These are phyloP conservation scores for Netelia virgata DNA, from an alignment of 2,888 invertebrate genomes.

Conservation along the genomic window DNA sequence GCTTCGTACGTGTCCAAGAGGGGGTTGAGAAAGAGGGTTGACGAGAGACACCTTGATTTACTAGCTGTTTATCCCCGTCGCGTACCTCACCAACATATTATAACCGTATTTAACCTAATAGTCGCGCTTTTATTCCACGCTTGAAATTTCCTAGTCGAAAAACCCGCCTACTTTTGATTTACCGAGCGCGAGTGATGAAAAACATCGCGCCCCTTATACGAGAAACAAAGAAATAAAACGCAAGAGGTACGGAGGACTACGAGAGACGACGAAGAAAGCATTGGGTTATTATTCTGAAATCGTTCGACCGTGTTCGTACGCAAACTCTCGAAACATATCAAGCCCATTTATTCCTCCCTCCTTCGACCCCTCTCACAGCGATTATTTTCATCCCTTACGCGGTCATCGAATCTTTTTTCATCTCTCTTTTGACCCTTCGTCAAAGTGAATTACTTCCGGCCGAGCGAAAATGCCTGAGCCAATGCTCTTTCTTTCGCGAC, in stretches of 20 bases:
- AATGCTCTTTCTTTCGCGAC: constrained; percentile 9
- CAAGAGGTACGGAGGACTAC: background rate
- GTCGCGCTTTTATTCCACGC: constrained; percentile 60
- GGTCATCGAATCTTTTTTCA: constrained; percentile 7
- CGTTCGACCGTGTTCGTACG: constrained; percentile 33
- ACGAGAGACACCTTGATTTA: constrained; percentile 79
- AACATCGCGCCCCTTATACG: background rate
- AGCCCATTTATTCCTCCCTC: constrained; percentile 43
- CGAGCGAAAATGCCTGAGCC: constrained; percentile 39
- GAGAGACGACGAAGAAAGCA: constrained; percentile 1
- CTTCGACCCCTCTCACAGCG: constrained; percentile 26
- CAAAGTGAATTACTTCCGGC: constrained; percentile 54
- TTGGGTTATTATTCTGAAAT: constrained; percentile 26
- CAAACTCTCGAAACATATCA: constrained; percentile 25
- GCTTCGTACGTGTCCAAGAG: constrained; percentile 13
- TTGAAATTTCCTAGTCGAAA: background rate
- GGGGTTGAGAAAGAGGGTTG: constrained; percentile 69
- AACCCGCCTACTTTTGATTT: constrained; percentile 8
- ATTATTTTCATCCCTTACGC: constrained; percentile 50
- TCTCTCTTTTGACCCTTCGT: constrained; percentile 49
- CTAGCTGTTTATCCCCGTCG: constrained; percentile 82
- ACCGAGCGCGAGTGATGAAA: constrained; percentile 13
- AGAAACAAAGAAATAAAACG: background rate
- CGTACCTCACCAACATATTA: constrained; percentile 80
- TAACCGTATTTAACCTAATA: constrained; percentile 84